These are phyloP conservation scores for Elanus axillaris DNA, from an alignment of 2,113 vertebrate species.

Conservation along the genomic window DNA sequence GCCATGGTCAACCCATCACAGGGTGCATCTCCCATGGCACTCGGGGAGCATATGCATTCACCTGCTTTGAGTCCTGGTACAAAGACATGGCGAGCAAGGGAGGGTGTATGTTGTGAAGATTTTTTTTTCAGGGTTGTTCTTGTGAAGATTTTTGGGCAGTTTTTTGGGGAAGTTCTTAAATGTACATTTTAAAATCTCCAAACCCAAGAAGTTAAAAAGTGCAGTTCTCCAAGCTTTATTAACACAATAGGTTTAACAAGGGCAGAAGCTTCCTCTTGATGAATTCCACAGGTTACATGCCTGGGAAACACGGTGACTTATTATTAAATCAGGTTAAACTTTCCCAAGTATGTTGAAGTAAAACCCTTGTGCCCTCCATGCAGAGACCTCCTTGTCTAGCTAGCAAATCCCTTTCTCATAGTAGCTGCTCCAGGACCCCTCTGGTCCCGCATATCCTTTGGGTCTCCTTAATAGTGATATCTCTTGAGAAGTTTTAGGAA, in stretches of 20 bases:
- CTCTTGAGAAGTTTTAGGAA: not conserved
- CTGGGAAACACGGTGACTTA: not conserved
- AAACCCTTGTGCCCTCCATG: not conserved
- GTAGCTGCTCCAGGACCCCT: not conserved
- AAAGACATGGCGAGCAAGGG: not conserved
- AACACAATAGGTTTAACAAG: not conserved
- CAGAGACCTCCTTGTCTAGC: not conserved
- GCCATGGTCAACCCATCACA: too few species aligned
- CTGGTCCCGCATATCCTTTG: not conserved
- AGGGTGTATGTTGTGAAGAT: not conserved
- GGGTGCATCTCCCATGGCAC: not conserved
- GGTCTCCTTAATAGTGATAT: not conserved
- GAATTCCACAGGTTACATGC: not conserved
- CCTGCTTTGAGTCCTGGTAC: not conserved
- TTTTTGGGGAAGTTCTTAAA: not conserved
- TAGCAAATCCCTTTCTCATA: not conserved
- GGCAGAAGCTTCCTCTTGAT: not conserved
- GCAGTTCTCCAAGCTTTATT: not conserved
- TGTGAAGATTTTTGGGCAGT: not conserved
- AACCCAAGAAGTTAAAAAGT: not conserved
- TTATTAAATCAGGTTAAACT: not conserved
- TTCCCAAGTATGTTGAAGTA: not conserved
- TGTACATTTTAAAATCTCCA: not conserved
- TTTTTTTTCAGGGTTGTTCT: not conserved
- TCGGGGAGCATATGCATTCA: not conserved